Evolutionary conservation across 2,888 invertebrate species (phyloP).

Genomic region (Agrotis segetum): DNA sequence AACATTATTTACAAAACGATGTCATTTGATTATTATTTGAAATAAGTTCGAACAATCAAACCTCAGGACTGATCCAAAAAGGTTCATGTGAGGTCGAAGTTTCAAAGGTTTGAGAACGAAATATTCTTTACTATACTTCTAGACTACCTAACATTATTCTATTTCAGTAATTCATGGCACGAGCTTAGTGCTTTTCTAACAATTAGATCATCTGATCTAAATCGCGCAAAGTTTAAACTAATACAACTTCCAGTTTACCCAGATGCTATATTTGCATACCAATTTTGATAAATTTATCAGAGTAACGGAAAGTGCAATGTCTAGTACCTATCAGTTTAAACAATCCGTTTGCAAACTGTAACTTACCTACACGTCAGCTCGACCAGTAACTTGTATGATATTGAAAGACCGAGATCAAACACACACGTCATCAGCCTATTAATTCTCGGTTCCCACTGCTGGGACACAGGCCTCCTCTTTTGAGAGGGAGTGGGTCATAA

Average conservation of each 20-base stretch:
- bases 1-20: slow-evolving; percentile 70
- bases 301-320: not conserved
- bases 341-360: not conserved
- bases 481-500: too few relatives aligned
- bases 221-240: not conserved
- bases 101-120: too few relatives aligned
- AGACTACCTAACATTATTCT: too few relatives aligned
- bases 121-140: too few relatives aligned
- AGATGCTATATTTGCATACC: not conserved
- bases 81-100: slow-evolving; percentile 1
- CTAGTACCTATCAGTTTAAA: not conserved
- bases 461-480: too few relatives aligned
- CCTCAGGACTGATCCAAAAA: slow-evolving; percentile 7
- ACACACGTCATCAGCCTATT: not conserved
- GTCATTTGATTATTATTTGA: slow-evolving; percentile 60
- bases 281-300: not conserved
- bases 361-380: not conserved
- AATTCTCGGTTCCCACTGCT: too few relatives aligned
- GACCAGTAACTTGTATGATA: not conserved
- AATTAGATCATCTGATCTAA: not conserved
- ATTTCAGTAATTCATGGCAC: not conserved
- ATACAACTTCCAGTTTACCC: not conserved
- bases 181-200: not conserved
- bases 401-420: not conserved
- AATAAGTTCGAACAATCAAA: slow-evolving; percentile 42